A percentile compares a stretch with the other conserved stretches of the same genome.
These are phyloP conservation scores for Gorsachius magnificus DNA, from an alignment of 2,797 vertebrate species.

Conservation along the genomic window DNA sequence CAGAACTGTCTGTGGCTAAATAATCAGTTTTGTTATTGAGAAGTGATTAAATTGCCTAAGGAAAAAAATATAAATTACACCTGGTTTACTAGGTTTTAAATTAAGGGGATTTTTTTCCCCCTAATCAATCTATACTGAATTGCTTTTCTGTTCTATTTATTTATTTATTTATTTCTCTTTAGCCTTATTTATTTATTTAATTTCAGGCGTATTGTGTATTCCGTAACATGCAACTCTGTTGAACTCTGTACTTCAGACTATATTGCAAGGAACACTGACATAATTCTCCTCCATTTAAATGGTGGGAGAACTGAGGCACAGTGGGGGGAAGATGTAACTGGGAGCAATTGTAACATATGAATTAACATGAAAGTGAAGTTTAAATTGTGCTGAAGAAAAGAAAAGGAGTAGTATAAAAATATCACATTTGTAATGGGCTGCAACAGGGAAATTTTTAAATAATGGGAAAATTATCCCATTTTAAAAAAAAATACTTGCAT, in stretches of 20 bases:
- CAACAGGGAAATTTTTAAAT: not conserved
- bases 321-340: not conserved
- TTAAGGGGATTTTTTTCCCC: not conserved
- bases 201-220: not conserved
- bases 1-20: constrained; percentile 30
- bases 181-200: not conserved
- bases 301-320: not conserved
- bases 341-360: not conserved
- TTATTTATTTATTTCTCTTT: not conserved
- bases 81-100: constrained; percentile 35
- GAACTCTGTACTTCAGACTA: not conserved
- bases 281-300: not conserved
- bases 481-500: not conserved
- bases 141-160: not conserved
- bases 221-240: not conserved
- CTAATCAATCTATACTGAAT: not conserved
- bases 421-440: not conserved
- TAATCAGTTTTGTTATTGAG: constrained; percentile 37
- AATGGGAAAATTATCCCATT: not conserved
- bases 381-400: not conserved
- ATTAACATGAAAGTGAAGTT: not conserved
- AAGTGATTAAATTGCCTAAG: constrained; percentile 38
- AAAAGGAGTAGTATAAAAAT: not conserved
- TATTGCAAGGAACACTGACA: not conserved
- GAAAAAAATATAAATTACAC: not conserved